A percentile compares a stretch with the other conserved stretches of the same genome.
Evolutionary conservation across 1,140 invertebrate genomes (phyloP).

Genomic region (Drosophila kohkoa): DNA sequence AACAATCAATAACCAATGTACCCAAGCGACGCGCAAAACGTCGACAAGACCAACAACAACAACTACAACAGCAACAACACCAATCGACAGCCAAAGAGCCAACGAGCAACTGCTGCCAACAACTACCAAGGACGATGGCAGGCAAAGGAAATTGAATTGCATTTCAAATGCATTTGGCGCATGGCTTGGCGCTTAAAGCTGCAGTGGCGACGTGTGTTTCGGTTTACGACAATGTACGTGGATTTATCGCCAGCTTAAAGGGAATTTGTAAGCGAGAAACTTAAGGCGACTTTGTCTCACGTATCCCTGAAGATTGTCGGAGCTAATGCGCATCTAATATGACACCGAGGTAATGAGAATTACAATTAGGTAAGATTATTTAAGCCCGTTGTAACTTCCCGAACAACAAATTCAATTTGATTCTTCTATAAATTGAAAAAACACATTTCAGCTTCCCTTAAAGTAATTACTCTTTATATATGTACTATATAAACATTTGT

Average conservation of each 20-base stretch:
- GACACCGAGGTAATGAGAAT: background rate
- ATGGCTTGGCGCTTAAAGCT: conserved; percentile 34
- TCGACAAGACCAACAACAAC: conserved; percentile 7
- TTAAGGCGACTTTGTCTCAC: conserved; percentile 3
- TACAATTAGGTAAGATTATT: background rate
- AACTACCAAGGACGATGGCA: conserved; percentile 31
- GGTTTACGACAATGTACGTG: conserved; percentile 24
- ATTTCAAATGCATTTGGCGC: conserved; percentile 72
- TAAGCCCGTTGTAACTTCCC: background rate
- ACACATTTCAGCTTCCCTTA: too few relatives aligned
- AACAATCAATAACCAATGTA: conserved; percentile 56
- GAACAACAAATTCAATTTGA: background rate
- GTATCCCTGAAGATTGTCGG: background rate
- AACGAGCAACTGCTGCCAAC: background rate
- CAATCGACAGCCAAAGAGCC: conserved; percentile 2
- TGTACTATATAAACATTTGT: too few relatives aligned
- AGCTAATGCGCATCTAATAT: background rate
- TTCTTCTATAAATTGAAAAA: too few relatives aligned
- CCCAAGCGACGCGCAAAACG: conserved; percentile 13
- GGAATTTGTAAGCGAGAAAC: conserved; percentile 26
- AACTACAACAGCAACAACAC: background rate
- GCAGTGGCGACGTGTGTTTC: conserved; percentile 4
- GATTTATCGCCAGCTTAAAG: conserved; percentile 55
- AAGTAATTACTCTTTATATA: too few relatives aligned
- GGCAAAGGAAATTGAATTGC: conserved; percentile 73